phyloP scores from a whole-genome alignment of 2,113 vertebrate genomes.

The Fulica atra region DNA sequence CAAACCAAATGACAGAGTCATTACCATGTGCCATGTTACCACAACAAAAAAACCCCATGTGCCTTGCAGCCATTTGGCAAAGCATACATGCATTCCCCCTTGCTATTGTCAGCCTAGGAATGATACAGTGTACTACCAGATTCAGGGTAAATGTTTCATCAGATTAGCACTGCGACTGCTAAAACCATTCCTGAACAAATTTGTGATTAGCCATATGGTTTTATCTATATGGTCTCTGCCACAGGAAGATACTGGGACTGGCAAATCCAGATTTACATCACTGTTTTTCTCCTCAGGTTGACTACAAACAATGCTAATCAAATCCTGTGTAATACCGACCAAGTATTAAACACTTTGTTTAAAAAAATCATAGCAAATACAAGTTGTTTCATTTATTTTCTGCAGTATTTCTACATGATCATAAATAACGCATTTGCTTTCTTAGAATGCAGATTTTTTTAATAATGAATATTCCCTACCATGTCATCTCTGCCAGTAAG shows the following conservation, averaged over 20 bases:
- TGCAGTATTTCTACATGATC: neutral
- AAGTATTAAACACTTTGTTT: neutral
- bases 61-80: slow-evolving; percentile 25
- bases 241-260: neutral
- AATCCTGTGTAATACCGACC: neutral
- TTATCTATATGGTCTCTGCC: neutral
- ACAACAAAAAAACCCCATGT: neutral
- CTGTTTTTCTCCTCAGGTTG: neutral
- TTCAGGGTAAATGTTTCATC: neutral
- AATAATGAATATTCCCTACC: neutral
- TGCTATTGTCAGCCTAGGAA: slow-evolving; percentile 9
- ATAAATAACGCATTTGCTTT: neutral
- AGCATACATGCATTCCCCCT: neutral
- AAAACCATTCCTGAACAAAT: slow-evolving; percentile 12
- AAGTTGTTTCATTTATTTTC: neutral
- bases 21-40: neutral
- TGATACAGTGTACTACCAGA: neutral
- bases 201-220: neutral
- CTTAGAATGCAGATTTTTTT: neutral
- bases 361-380: neutral
- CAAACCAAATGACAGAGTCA: neutral
- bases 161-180: neutral
- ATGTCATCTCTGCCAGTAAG: neutral
- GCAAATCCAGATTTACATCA: neutral
- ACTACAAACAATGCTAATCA: neutral